Conservation (phyloP, 2,113 vertebrate genomes). For the Thunnus thynnus region DNA sequence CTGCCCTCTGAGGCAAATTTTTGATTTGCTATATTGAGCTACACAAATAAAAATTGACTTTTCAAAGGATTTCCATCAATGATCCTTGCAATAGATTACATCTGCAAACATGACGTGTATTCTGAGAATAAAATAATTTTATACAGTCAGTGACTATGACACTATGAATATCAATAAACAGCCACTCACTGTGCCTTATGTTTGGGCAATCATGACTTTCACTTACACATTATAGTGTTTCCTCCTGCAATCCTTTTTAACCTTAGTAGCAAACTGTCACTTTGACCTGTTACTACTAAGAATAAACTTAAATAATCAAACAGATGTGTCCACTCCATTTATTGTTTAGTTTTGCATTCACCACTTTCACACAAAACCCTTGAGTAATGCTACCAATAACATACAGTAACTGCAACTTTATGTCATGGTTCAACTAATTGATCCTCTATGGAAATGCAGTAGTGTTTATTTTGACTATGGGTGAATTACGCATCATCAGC, state of each 20-base stretch:
- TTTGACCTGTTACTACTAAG: too few species aligned
- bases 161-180: slow-evolving; percentile 1
- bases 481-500: too few species aligned
- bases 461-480: too few species aligned
- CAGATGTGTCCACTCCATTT: background rate
- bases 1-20: too few species aligned
- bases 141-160: background rate
- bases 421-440: too few species aligned
- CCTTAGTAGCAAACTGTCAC: too few species aligned
- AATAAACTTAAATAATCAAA: background rate
- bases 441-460: too few species aligned
- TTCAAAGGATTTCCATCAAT: too few species aligned
- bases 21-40: too few species aligned
- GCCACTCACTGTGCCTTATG: background rate
- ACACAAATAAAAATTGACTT: too few species aligned
- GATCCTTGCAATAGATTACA: too few species aligned
- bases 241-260: background rate
- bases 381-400: background rate
- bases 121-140: background rate
- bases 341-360: background rate
- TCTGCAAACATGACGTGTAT: background rate
- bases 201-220: background rate
- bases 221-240: background rate
- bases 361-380: background rate
- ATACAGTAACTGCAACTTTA: background rate